Percentiles rank a stretch among this genome's conserved stretches.
Conservation (phyloP, 2,888 invertebrate species). For the Hirtodrosophila duncani region DNA sequence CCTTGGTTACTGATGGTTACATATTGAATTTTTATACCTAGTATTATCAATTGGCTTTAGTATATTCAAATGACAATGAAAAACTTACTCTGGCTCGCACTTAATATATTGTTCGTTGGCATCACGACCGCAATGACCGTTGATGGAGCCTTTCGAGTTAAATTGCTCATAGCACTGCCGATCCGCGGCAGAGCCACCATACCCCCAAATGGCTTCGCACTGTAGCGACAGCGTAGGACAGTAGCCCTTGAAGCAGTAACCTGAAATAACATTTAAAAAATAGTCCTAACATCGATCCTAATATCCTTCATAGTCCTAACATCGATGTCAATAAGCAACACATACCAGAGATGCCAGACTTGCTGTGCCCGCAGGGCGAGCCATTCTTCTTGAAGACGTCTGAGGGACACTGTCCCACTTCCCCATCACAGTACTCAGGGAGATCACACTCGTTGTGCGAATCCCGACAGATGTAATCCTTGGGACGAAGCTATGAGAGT, state of each 20-base stretch:
- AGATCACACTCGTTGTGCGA: constrained; percentile 96
- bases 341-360: constrained; percentile 75
- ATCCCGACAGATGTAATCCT: constrained; percentile 90
- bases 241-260: constrained; percentile 94
- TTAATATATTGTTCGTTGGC: constrained; percentile 87
- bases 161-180: constrained; percentile 95
- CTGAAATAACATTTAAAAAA: constrained; percentile 70
- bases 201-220: constrained; percentile 96
- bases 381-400: constrained; percentile 97
- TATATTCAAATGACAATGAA: too few relatives aligned
- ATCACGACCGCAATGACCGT: constrained; percentile 96
- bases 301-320: too few relatives aligned
- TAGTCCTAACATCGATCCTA: neutral
- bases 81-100: constrained; percentile 89
- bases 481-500: constrained; percentile 82
- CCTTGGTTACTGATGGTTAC: too few relatives aligned
- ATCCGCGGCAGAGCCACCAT: constrained; percentile 89
- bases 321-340: too few relatives aligned
- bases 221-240: constrained; percentile 93
- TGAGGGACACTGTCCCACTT: constrained; percentile 91
- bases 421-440: constrained; percentile 95
- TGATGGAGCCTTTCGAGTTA: constrained; percentile 96
- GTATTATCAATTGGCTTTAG: neutral
- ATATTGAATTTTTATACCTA: too few relatives aligned
- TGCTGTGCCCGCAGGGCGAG: constrained; percentile 85